A percentile compares a stretch with the other conserved stretches of the same genome.
Conservation (phyloP, 2,888 invertebrate species). For the Digitonthophagus gazella region DNA sequence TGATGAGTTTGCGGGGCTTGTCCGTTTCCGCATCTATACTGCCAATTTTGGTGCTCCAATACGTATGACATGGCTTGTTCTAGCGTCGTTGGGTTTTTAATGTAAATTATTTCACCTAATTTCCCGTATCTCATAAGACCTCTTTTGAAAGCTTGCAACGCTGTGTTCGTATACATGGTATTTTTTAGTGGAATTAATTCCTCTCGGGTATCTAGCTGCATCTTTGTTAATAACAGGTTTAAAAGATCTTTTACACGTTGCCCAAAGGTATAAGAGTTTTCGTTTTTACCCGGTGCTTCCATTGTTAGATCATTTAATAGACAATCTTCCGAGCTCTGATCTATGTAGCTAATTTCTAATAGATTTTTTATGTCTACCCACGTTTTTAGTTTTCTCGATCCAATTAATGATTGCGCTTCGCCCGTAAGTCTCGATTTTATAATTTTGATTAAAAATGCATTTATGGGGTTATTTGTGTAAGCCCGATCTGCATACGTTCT, state of each 20-base stretch:
- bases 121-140: too few relatives aligned
- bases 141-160: too few relatives aligned
- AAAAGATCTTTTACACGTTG: not conserved
- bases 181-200: too few relatives aligned
- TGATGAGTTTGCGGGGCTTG: too few relatives aligned
- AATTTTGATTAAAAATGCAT: conserved; percentile 1
- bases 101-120: too few relatives aligned
- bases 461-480: not conserved
- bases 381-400: conserved; percentile 1
- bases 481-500: not conserved
- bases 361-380: conserved; percentile 3
- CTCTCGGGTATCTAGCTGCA: too few relatives aligned
- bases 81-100: too few relatives aligned
- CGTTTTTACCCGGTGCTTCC: not conserved
- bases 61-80: too few relatives aligned
- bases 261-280: conserved; percentile 11
- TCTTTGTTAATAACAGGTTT: too few relatives aligned
- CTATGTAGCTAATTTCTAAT: conserved; percentile 1
- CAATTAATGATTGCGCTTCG: conserved; percentile 12
- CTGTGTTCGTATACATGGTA: too few relatives aligned
- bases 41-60: too few relatives aligned
- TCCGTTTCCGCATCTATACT: too few relatives aligned
- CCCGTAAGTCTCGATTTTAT: conserved; percentile 4
- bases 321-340: conserved; percentile 10
- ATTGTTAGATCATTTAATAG: conserved; percentile 9